These are phyloP conservation scores for Ophion slaviceki DNA, from an alignment of 2,888 invertebrate genomes.

Conservation along the genomic window DNA sequence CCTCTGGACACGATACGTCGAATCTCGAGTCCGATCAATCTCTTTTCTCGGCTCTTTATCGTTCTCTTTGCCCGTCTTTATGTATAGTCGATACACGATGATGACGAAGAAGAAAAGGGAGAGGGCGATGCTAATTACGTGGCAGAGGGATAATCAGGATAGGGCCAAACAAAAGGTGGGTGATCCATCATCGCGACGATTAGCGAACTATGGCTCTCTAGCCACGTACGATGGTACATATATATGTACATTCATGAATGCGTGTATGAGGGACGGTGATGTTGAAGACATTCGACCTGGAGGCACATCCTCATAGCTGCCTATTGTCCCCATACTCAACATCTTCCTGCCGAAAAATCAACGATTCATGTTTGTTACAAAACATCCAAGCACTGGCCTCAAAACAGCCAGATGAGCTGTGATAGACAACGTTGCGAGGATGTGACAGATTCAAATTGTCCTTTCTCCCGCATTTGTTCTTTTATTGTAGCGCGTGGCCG, in stretches of 20 bases:
- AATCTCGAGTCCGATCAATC: no score
- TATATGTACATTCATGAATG: neutral
- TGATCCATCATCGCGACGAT: slow-evolving; percentile 80
- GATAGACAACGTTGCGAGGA: neutral
- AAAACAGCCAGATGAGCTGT: neutral
- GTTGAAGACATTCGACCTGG: no score
- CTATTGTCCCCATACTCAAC: no score
- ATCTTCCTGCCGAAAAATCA: no score
- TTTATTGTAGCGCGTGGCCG: slow-evolving; percentile 74
- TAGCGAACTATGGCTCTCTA: slow-evolving; percentile 66
- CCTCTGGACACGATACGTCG: no score
- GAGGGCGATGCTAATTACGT: slow-evolving; percentile 63
- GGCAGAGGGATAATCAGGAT: slow-evolving; percentile 64
- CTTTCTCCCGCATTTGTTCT: slow-evolving; percentile 40
- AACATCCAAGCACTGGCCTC: no score
- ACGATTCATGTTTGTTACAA: no score
- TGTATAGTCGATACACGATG: slow-evolving; percentile 9
- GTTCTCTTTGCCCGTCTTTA: neutral
- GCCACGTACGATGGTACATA: neutral
- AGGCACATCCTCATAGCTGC: no score
- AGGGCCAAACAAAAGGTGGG: slow-evolving; percentile 66
- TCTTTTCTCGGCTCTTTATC: no score
- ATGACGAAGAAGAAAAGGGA: slow-evolving; percentile 28
- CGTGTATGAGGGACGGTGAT: no score
- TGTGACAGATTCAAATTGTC: neutral